A percentile compares a stretch with the other conserved stretches of the same genome.
Evolutionary conservation across 2,113 vertebrate species (phyloP).

Genomic region (Nothoprocta pentlandii): DNA sequence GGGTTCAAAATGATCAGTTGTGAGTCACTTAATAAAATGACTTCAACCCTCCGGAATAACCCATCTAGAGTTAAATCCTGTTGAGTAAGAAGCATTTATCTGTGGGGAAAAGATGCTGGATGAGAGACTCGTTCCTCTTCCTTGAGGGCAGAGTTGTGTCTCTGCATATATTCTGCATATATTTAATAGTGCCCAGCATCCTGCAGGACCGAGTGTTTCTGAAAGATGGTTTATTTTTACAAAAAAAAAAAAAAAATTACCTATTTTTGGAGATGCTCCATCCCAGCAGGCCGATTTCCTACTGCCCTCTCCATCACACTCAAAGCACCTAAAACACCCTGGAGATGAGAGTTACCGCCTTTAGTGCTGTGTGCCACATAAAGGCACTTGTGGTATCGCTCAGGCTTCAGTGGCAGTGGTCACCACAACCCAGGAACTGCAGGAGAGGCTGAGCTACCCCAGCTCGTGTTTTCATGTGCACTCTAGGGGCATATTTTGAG

Average conservation of each 20-base stretch:
- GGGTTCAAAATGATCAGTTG: neutral
- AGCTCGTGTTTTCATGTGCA: neutral
- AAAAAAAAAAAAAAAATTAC: neutral
- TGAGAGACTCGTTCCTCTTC: neutral
- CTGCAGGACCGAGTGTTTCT: neutral
- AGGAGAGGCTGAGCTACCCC: neutral
- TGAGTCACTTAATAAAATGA: constrained; percentile 38
- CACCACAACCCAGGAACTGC: neutral
- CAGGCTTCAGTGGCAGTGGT: neutral
- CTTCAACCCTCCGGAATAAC: constrained; percentile 33
- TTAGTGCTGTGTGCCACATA: neutral
- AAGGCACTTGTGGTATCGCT: neutral
- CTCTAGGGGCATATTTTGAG: neutral
- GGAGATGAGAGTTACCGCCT: neutral
- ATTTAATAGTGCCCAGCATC: neutral
- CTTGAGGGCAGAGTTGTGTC: neutral
- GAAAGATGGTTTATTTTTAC: constrained; percentile 17
- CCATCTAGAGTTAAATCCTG: constrained; percentile 28
- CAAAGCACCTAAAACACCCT: neutral
- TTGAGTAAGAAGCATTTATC: constrained; percentile 33
- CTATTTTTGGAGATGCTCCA: neutral
- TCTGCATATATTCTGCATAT: neutral
- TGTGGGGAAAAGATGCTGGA: neutral
- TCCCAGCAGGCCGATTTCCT: neutral
- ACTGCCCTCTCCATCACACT: neutral